phyloP scores from a whole-genome alignment of 2,888 invertebrate species.

The Osmoderma eremita region DNA sequence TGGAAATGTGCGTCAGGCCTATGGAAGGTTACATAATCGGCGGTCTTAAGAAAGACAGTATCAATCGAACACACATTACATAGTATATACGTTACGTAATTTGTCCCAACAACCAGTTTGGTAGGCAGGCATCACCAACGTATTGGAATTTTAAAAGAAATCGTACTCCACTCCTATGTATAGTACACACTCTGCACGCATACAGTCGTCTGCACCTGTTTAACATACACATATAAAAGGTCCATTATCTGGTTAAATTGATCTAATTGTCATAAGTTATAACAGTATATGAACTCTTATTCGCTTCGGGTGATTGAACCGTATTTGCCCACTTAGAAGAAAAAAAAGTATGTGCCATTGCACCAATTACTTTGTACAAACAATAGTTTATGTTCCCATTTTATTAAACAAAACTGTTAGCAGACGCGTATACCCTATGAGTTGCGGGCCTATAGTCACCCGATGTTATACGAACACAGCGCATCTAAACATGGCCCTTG shows the following conservation, averaged over 20 bases:
- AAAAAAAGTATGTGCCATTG: conserved; percentile 10
- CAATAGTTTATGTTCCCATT: too few relatives aligned
- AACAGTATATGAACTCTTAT: neutral
- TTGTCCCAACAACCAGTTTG: conserved; percentile 31
- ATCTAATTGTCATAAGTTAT: conserved; percentile 8
- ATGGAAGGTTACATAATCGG: too few relatives aligned
- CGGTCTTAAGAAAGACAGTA: conserved; percentile 12
- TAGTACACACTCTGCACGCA: conserved; percentile 1
- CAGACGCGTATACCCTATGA: too few relatives aligned
- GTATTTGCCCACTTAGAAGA: conserved; percentile 1
- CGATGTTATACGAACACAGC: too few relatives aligned
- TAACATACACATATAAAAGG: conserved; percentile 42
- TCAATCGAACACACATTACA: conserved; percentile 25
- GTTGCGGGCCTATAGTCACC: too few relatives aligned
- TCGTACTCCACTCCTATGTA: conserved; percentile 39
- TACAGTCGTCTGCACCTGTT: conserved; percentile 41
- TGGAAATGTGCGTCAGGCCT: too few relatives aligned
- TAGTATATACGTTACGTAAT: conserved; percentile 34
- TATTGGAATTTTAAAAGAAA: conserved; percentile 30
- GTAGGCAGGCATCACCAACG: conserved; percentile 21
- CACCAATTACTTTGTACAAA: conserved; percentile 2
- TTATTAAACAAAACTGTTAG: too few relatives aligned
- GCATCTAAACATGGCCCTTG: too few relatives aligned
- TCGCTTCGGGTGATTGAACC: conserved; percentile 5
- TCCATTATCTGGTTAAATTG: neutral